Conservation (phyloP, 2,113 vertebrate genomes). For the Rhinolophus ferrumequinum region DNA sequence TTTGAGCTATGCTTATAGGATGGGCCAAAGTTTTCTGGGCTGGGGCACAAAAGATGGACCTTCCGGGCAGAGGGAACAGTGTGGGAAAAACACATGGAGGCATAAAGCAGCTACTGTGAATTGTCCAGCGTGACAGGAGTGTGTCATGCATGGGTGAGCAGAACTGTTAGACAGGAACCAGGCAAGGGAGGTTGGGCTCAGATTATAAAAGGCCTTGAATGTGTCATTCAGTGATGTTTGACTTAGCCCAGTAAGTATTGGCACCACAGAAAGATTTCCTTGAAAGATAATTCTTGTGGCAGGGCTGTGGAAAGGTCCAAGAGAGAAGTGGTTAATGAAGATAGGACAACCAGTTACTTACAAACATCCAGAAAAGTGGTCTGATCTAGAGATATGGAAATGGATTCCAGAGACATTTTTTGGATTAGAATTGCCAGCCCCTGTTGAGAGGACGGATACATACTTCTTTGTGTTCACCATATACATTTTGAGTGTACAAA, state of each 20-base stretch:
- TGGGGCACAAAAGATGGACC: not conserved
- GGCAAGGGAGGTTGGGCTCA: not conserved
- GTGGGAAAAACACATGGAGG: not conserved
- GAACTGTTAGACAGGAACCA: not conserved
- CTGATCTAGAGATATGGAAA: not conserved
- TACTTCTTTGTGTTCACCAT: not conserved
- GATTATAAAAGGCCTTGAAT: slow-evolving; percentile 29
- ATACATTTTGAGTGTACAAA: not conserved
- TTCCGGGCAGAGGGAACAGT: not conserved
- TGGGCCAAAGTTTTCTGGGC: not conserved
- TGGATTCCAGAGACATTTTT: not conserved
- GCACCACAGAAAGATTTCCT: slow-evolving; percentile 35
- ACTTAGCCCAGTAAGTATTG: not conserved
- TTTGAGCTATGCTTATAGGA: not conserved
- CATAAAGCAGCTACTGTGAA: too few relatives aligned
- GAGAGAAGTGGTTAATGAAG: slow-evolving; percentile 5
- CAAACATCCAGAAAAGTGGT: slow-evolving; percentile 35
- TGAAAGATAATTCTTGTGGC: slow-evolving; percentile 36
- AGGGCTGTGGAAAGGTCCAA: not conserved
- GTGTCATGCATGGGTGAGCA: not conserved
- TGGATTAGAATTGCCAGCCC: not conserved
- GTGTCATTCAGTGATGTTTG: not conserved
- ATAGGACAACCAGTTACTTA: not conserved
- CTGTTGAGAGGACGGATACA: not conserved
- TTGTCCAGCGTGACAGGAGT: not conserved